Conservation (phyloP, 1,140 invertebrate species). For the Philopotamus ludificatus region DNA sequence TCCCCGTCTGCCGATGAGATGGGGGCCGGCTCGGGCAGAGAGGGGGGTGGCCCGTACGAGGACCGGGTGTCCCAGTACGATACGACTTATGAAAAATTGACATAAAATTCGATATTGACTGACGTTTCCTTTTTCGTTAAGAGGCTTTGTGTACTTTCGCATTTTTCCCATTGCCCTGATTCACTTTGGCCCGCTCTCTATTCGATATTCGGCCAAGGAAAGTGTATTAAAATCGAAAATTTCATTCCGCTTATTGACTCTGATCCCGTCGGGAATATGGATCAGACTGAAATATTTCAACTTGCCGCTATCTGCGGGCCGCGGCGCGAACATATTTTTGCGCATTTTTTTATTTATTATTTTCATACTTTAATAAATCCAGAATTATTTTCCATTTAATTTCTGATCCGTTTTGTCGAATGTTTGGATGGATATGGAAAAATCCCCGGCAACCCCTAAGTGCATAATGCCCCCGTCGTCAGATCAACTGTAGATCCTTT, state of each 20-base stretch:
- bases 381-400: too few species aligned
- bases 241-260: slow-evolving; percentile 40
- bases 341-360: too few species aligned
- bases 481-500: too few species aligned
- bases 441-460: too few species aligned
- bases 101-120: slow-evolving; percentile 41
- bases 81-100: slow-evolving; percentile 42
- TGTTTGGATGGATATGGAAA: too few species aligned
- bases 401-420: too few species aligned
- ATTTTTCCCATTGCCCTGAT: slow-evolving; percentile 37
- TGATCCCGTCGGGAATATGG: slow-evolving; percentile 23
- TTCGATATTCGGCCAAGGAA: slow-evolving; percentile 35
- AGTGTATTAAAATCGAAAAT: slow-evolving; percentile 41
- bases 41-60: too few species aligned
- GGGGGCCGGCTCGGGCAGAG: too few species aligned
- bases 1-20: too few species aligned
- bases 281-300: slow-evolving; percentile 30
- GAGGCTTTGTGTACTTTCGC: slow-evolving; percentile 40
- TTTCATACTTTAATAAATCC: too few species aligned
- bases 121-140: slow-evolving; percentile 41
- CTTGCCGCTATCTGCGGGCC: not conserved
- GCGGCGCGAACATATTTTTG: too few species aligned
- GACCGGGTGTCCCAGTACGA: slow-evolving; percentile 17
- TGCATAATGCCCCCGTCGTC: too few species aligned
- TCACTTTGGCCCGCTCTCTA: slow-evolving; percentile 37